Base-by-base conservation (phyloP, 2,797 vertebrate genomes). In the Podarcis lilfordi region DNA sequence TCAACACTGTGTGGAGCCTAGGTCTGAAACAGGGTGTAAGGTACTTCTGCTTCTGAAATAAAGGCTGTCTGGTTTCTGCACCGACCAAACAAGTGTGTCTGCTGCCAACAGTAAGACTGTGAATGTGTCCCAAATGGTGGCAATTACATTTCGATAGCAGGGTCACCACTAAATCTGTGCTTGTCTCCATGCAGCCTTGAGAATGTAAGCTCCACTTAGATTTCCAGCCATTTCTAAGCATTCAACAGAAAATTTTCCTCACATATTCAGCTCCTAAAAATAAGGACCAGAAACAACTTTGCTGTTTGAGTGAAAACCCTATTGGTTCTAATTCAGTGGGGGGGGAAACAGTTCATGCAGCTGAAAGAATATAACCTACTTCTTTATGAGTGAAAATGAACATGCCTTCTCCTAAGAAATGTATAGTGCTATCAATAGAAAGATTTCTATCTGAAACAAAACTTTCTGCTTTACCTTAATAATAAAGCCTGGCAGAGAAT, bases 381-480 rank as follows among this genome's bases (percentile, higher is more conserved):
- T 82, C 64, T 32, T 45, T 45, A 45, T 27, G 37, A 5, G 15
- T 82, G 64, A 45, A 43, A 17, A 80, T 61, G n/a, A 4, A 17
- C 55, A 59, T n/a, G 40, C 64, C 23, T n/a, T 45, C 69, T 45
- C 25, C 17, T 87, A 92, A 89, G 88, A 79, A 6, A 87, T 86
- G 91, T 84, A 32, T 40, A 89, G 2, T 40, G 21, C 59, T 61
- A 61, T 61, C 59, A 23, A 61, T 5, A 61, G 17, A 61, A 61
- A 61, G 19, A 2, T 76, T 78, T 25, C 32, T 61, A 87, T 89
- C 15, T 91, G 86, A 78, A 74, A 21, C 68, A 32, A 72, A 10
- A 17, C 82, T 37, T 40, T 21, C 59, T 90, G 21, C 81, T 87
- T 88, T 55, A 1, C 83, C 80, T 92, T 59, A 93, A 84, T 94